Conservation (phyloP, 1,140 invertebrate species). For the Acromyrmex heyeri region DNA sequence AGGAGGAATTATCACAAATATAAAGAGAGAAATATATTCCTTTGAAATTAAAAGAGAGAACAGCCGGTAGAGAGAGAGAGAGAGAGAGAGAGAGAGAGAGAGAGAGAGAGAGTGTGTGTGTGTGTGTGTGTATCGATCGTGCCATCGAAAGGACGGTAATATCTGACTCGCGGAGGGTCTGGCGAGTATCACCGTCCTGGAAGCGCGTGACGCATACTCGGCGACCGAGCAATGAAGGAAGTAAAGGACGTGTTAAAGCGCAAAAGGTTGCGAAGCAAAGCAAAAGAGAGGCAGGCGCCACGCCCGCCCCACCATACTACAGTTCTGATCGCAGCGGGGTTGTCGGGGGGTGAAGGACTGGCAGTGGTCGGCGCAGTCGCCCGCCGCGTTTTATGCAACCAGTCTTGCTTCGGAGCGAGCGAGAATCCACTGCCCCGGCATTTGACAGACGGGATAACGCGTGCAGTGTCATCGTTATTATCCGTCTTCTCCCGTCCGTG, state of each 20-base stretch:
- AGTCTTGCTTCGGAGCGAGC: constrained; percentile 83
- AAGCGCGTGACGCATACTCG: background rate
- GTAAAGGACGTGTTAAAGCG: constrained; percentile 50
- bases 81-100: background rate
- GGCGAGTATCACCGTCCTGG: background rate
- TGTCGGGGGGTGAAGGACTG: constrained; percentile 69
- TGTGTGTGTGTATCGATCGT: background rate
- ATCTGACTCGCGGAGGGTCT: background rate
- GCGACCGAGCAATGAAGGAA: background rate
- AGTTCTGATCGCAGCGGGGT: constrained; percentile 22
- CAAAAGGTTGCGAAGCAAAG: constrained; percentile 66
- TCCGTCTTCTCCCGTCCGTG: constrained; percentile 52
- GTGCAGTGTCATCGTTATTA: constrained; percentile 71
- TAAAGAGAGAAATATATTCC: no score
- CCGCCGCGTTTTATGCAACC: constrained; percentile 84
- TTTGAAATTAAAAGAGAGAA: background rate
- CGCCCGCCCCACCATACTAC: constrained; percentile 6
- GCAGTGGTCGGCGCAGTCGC: constrained; percentile 79
- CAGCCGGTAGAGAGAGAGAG: background rate
- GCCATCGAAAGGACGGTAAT: background rate
- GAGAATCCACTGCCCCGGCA: constrained; percentile 76
- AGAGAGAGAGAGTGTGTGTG: no score
- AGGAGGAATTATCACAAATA: no score
- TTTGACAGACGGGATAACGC: constrained; percentile 78
- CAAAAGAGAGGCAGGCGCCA: constrained; percentile 72